Evolutionary conservation across 1,140 invertebrate genomes (phyloP).

Genomic region (Dendroctonus valens): DNA sequence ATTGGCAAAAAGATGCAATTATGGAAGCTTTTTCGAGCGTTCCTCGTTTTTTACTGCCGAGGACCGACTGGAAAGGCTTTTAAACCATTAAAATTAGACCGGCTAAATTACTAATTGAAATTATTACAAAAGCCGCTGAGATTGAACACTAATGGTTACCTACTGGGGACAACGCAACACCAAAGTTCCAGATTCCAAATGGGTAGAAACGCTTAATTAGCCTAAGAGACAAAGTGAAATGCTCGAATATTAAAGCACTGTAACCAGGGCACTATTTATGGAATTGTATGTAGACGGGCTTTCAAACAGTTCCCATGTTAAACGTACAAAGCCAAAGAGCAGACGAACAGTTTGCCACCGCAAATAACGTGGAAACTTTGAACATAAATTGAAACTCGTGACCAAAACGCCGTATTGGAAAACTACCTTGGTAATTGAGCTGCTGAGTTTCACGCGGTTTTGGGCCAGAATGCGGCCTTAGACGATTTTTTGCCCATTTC

Average conservation of each 20-base stretch:
- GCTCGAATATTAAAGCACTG: too few species aligned
- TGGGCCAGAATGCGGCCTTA: too few species aligned
- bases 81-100: conserved; percentile 1
- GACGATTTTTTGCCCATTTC: background rate
- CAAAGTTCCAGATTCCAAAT: too few species aligned
- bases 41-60: background rate
- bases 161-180: too few species aligned
- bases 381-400: conserved; percentile 5
- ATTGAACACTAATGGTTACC: background rate
- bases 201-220: too few species aligned
- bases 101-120: conserved; percentile 4
- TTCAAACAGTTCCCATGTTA: conserved; percentile 3
- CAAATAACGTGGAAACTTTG: conserved; percentile 2
- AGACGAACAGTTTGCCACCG: background rate
- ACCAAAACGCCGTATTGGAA: background rate
- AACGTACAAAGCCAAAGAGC: background rate
- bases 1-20: too few species aligned
- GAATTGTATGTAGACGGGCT: background rate
- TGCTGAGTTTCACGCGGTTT: too few species aligned
- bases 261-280: too few species aligned
- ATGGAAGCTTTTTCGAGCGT: too few species aligned
- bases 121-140: background rate
- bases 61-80: background rate
- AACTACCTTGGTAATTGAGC: background rate
- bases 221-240: too few species aligned